Evolutionary conservation across 1,140 invertebrate genomes (phyloP), one percentile per base, ranked within the genome.

Genomic region (Globodera ellingtonae): DNA sequence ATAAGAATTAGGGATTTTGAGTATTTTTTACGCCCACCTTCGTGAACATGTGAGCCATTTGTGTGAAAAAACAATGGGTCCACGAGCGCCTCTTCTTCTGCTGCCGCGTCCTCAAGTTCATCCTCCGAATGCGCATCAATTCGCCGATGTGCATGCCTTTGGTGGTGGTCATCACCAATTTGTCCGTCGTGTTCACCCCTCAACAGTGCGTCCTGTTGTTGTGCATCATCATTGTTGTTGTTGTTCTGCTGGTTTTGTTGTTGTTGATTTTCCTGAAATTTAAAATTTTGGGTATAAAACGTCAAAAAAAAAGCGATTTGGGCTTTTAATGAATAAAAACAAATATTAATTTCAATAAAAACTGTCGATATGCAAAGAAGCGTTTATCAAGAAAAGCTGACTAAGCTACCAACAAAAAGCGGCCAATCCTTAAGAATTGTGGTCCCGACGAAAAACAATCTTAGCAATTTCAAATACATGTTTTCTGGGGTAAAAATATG

Each of bases 11-110:
- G 74, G 74, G 3, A 72, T 13, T 13, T 18, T 18, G 18, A 62
- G 18, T 13, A 62, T 18, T 18, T 18, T 62, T 62, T 18, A 15
- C 21, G 0, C 21, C 35, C 46, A 85, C 80, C 84, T 24, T 78
- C 76, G 47, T 91, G 91, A 81, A 93, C 92, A 87, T 92, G 92
- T 78, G 91, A 92, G 85, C 92, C 92, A 85, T 93, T 91, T 46
- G 89, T 82, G 72, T 93, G 92, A 84, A 87, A 84, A 24, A 91
- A 90, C 69, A 92, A 89, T 18, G 91, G 90, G 4, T 72, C 78
- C 2, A 85, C 75, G n/a, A 92, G 92, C 35, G 35, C 35, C 35
- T 35, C 35, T 35, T 35, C 35, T 0, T 35, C 35, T 0, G 92
- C 92, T 15, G 87, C 85, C 52, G 90, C 86, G 81, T 91, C 90